These are phyloP conservation scores for Horisme vitalbata DNA, from an alignment of 2,888 invertebrate genomes.

Conservation along the genomic window DNA sequence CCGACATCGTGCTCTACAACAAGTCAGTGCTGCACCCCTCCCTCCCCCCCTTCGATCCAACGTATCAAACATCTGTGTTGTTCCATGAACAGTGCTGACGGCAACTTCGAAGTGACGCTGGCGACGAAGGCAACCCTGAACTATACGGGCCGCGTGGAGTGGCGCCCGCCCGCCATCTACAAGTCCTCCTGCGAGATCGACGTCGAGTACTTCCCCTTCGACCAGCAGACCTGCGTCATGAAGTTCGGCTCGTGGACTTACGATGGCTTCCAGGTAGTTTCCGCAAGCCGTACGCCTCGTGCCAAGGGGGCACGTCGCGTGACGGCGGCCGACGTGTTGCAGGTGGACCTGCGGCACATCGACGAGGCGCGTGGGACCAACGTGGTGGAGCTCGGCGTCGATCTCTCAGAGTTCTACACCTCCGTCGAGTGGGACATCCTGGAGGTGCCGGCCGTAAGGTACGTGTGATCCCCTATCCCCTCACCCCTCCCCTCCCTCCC, in stretches of 20 bases:
- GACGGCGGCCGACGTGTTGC: constrained; percentile 4
- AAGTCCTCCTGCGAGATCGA: constrained; percentile 96
- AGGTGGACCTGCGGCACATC: constrained; percentile 96
- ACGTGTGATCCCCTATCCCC: neutral
- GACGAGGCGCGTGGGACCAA: constrained; percentile 95
- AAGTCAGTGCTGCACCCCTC: too few relatives aligned
- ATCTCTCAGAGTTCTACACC: constrained; percentile 98
- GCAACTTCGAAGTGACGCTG: constrained; percentile 95
- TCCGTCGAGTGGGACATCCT: constrained; percentile 99
- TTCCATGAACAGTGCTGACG: constrained; percentile 88
- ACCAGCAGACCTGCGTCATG: constrained; percentile 96
- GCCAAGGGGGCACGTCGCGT: neutral
- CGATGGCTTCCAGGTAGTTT: constrained; percentile 93
- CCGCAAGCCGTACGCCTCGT: neutral
- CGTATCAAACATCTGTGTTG: too few relatives aligned
- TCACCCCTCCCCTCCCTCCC: neutral
- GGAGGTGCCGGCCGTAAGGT: constrained; percentile 96
- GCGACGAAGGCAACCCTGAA: constrained; percentile 95
- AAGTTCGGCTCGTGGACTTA: constrained; percentile 98
- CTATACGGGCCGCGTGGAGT: constrained; percentile 94
- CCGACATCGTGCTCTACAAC: constrained; percentile 97
- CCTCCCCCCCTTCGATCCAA: too few relatives aligned
- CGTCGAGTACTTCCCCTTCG: constrained; percentile 96
- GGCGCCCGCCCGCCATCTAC: constrained; percentile 98
- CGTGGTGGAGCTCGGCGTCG: constrained; percentile 96